Evolutionary conservation across 2,797 vertebrate genomes (phyloP).

Genomic region (Tympanoctomys barrerae): DNA sequence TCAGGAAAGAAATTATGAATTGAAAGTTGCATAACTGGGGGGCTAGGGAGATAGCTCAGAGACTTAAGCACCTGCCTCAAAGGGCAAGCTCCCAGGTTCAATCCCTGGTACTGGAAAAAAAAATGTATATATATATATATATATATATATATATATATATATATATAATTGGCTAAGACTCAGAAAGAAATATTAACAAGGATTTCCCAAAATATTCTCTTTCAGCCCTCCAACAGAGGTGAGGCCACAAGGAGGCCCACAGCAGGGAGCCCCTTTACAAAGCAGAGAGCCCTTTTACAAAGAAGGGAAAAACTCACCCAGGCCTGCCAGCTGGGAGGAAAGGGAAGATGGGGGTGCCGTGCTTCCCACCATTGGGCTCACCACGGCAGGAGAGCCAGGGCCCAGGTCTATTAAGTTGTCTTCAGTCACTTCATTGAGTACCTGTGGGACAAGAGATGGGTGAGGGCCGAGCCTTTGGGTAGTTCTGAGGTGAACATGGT

Average conservation of each 20-base stretch:
- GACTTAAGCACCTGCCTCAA: no score
- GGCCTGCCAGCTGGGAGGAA: slow-evolving; percentile 95
- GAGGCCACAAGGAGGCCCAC: background rate
- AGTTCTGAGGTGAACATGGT: background rate
- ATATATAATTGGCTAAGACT: background rate
- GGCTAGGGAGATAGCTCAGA: no score
- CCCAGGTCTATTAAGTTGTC: slow-evolving; percentile 99
- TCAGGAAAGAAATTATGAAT: background rate
- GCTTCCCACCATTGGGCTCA: slow-evolving; percentile 94
- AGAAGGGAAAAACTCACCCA: slow-evolving; percentile 90
- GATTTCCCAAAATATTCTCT: background rate
- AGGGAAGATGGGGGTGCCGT: slow-evolving; percentile 90
- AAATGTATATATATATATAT: no score
- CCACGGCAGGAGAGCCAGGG: slow-evolving; percentile 97
- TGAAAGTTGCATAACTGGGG: background rate
- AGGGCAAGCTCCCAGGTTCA: no score
- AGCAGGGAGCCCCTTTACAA: background rate
- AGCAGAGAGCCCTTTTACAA: background rate
- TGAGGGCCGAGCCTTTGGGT: background rate
- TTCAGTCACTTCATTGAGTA: slow-evolving; percentile 96
- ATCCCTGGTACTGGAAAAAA: no score
- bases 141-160: no score
- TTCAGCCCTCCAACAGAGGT: background rate
- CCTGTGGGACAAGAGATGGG: slow-evolving; percentile 86
- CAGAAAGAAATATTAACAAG: background rate